Base-by-base conservation (phyloP, 2,888 invertebrate species). In the Colostygia pectinataria region DNA sequence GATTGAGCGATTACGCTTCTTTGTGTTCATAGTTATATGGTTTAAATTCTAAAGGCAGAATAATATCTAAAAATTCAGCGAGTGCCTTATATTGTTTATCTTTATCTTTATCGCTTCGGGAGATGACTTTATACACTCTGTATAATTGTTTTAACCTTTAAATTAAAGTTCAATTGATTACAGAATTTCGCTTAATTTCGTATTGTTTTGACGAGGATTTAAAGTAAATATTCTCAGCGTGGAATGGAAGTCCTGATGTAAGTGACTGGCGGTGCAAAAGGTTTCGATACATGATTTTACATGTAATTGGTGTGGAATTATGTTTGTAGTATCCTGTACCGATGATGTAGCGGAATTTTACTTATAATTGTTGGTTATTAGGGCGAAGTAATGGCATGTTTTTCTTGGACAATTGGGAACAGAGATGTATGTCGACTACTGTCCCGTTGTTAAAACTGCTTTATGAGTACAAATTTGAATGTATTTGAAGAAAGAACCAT, bases 281-380 rank as follows among this genome's bases (percentile, higher is more conserved):
- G 32, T 10, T 10, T 40, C 20, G 28, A 39, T 38, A 28, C 39
- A 41, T 33, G 41, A 41, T 14, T 25, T 33, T 33, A 32, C 32
- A 9, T 9, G 4, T 24, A 4, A 5, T 2, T 20, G 14, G n/a
- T 12, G 7, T 41, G 15, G n/a, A 1, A 12, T 24, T 13, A 24
- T 36, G 23, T 23, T 9, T 20, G 33, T 14, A 18, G 34, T 33
- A 12, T 34, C 33, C 14, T 42, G 42, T 34, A 27, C 5, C 25
- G n/a, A 20, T 13, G 25, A 12, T 12, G 32, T 27, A 27, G 33
- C 42, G 9, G n/a, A n/a, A 18, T 9, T 18, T 42, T 27, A 27
- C n/a, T 27, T 27, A 5, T 42, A 42, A 33, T 25, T 23, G 20
- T 46, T 39, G 14, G 39, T 34, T 46, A 23, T 39, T n/a, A 15